Conservation (phyloP, 2,888 invertebrate genomes). For the Pherbina coryleti region DNA sequence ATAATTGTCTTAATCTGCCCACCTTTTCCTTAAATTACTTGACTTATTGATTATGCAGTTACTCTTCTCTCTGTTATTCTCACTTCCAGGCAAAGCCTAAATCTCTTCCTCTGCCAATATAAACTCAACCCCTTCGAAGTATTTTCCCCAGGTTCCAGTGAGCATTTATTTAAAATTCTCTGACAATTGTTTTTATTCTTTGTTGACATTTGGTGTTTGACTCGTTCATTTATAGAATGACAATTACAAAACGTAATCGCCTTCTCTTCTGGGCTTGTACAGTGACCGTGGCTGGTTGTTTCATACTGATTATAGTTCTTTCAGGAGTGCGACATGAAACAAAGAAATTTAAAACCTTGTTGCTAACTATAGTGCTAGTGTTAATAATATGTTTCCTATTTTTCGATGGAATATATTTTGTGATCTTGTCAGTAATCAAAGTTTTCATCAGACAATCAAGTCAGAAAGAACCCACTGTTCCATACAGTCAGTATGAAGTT, state of each 20-base stretch:
- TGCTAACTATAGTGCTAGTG: constrained; percentile 50
- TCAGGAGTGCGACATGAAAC: constrained; percentile 53
- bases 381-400: constrained; percentile 52
- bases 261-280: constrained; percentile 25
- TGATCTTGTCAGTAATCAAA: constrained; percentile 44
- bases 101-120: no score
- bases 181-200: neutral
- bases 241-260: neutral
- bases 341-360: constrained; percentile 51
- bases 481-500: neutral
- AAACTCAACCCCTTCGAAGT: neutral
- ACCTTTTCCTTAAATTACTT: no score
- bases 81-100: no score
- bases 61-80: no score
- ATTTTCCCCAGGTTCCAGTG: no score
- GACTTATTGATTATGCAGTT: no score
- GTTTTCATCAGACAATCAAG: constrained; percentile 16
- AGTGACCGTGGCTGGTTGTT: neutral
- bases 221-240: neutral
- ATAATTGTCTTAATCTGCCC: no score
- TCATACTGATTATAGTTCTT: constrained; percentile 22
- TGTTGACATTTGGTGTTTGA: neutral
- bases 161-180: neutral
- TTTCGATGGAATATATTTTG: constrained; percentile 53
- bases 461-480: neutral